Evolutionary conservation across 2,888 invertebrate genomes (phyloP), one percentile per base, ranked within the genome.

Genomic region (Drosophila putrida): DNA sequence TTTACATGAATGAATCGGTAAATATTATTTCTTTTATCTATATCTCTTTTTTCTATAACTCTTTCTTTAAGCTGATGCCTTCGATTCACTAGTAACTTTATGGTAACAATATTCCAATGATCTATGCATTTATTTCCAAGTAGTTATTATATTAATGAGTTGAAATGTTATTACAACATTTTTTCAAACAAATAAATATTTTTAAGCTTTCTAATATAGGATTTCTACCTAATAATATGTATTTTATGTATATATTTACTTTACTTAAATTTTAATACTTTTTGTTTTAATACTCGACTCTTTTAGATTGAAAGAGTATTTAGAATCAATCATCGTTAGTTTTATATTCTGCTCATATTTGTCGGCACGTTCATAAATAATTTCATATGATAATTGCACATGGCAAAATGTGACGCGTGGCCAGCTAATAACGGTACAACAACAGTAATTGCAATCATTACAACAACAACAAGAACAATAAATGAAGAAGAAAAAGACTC

Each of bases 341-440:
- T 58, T 11, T 25, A 33, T 13, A 15, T 57, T 64, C 51, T 49
- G 8, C 13, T 33, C 61, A 38, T 38, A 74, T 80, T 75, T 82
- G 63, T 53, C 54, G 51, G 60, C 57, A 71, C 53, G 66, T 68
- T 64, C 46, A 77, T 85, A 68, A 87, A 82, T 80, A 79, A 87
- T 87, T 87, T 88, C 78, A 68, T 78, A 84, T 82, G 85, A 87
- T 89, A 85, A 89, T 88, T 84, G 85, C 74, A 49, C 27, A 36
- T 6, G 44, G 63, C 51, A 44, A 73, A 80, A 63, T 67, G 61
- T 58, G 54, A 59, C 39, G 66, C 74, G 71, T 84, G 75, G 68
- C 54, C 64, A 62, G 35, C 53, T 58, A 70, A 74, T 60, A 68
- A 69, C 43, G 59, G 44, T 41, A 47, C 61, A 36, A 62, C 41